Evolutionary conservation across 2,888 invertebrate species (phyloP), one percentile per base, ranked within the genome.

Genomic region (Andrena fulva): DNA sequence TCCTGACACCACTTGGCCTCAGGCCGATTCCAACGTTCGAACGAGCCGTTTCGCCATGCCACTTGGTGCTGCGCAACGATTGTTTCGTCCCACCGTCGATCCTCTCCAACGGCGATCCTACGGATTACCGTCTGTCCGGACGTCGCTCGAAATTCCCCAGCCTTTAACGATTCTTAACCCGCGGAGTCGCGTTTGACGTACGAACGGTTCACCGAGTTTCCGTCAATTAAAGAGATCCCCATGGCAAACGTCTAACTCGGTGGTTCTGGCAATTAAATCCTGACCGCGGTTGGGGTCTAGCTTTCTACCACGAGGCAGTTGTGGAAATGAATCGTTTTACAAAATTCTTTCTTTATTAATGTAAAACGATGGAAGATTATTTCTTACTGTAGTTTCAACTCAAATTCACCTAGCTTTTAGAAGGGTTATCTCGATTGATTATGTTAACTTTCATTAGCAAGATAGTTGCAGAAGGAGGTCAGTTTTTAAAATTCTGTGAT

Each of bases 101-200:
- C 42, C 54, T 27, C 42, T 59, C 56, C 20, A n/a, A n/a, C 54
- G 54, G 24, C 42, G 48, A 79, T 68, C 74, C 59, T 10, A 10
- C 56, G 54, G 35, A 75, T 63, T 64, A 74, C 62, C 63, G 62
- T 10, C 50, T 50, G 12, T 56, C n/a, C n/a, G 63, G 48, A 54
- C 42, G 29, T 16, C 24, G 20, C 4, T n/a, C 74, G 52, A 74
- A 75, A 48, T 75, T 78, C 29, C 24, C 54, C 10, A 63, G 24
- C 31, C 69, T 20, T 31, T 54, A 66, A 75, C 63, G 63, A 42
- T 31, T 31, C 29, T 31, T 16, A n/a, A 35, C 59, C 50, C 16
- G 72, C 59, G 64, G 50, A 77, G 64, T 64, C 59, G n/a, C 60
- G 75, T 31, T 48, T 63, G 66, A 52, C 60, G 75, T 24, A 35